Conservation (phyloP, 2,888 invertebrate genomes). For the Mycalesis mineus region DNA sequence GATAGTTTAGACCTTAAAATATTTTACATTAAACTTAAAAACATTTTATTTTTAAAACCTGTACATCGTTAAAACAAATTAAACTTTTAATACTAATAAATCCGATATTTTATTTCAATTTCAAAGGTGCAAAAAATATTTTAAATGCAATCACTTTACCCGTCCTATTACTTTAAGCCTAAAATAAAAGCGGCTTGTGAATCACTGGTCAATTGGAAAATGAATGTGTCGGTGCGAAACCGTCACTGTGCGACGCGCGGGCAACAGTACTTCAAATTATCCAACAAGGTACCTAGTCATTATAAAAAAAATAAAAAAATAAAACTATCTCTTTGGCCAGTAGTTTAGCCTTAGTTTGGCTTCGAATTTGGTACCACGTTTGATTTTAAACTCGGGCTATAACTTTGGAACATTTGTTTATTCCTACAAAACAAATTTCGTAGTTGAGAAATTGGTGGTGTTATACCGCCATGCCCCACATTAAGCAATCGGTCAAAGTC, state of each 20-base stretch:
- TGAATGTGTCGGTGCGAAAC: constrained; percentile 14
- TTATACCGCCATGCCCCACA: too few species aligned
- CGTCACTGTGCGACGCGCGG: background rate
- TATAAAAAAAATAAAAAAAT: background rate
- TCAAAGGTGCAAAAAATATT: constrained; percentile 15
- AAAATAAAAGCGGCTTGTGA: constrained; percentile 23
- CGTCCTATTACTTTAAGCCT: constrained; percentile 25
- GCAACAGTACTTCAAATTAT: background rate
- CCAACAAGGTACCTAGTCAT: background rate
- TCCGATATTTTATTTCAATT: constrained; percentile 5
- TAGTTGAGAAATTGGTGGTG: too few species aligned
- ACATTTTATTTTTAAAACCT: too few species aligned
- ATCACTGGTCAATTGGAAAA: constrained; percentile 22
- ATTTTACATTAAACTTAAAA: too few species aligned
- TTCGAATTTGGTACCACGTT: too few species aligned
- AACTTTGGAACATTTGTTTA: too few species aligned
- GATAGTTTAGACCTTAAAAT: too few species aligned
- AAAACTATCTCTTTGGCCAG: too few species aligned
- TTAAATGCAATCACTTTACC: constrained; percentile 23
- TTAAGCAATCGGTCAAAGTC: too few species aligned
- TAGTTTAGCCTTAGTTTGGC: too few species aligned
- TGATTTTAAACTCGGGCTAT: too few species aligned
- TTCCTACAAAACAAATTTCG: too few species aligned
- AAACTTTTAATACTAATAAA: background rate
- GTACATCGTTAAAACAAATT: background rate